These are phyloP conservation scores for Puntigrus tetrazona DNA, from an alignment of 2,113 vertebrate species.

Conservation along the genomic window DNA sequence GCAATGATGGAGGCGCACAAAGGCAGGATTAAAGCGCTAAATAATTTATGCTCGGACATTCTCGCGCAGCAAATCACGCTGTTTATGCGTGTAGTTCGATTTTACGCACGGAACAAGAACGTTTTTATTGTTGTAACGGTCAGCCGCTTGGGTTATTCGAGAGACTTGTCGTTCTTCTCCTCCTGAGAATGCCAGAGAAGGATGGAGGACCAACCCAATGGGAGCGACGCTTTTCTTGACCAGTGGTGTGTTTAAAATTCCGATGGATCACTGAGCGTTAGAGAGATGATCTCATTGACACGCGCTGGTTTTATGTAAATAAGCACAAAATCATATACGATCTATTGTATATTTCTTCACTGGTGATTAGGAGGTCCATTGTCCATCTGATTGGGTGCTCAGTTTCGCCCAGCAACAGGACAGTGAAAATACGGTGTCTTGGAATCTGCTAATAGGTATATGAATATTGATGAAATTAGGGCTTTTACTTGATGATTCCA, in stretches of 20 bases:
- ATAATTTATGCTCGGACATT: conserved; percentile 73
- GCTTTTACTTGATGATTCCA: neutral
- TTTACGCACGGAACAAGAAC: conserved; percentile 5
- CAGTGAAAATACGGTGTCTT: neutral
- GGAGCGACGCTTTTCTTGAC: neutral
- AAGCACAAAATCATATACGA: neutral
- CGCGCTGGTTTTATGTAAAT: neutral
- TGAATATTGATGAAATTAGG: neutral
- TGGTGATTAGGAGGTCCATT: neutral
- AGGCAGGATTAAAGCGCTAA: conserved; percentile 71
- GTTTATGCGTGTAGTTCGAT: neutral
- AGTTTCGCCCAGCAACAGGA: conserved; percentile 53
- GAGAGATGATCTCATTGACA: neutral
- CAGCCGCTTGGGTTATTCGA: neutral
- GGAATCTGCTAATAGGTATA: neutral
- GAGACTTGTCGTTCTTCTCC: neutral
- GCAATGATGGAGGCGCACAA: conserved; percentile 67
- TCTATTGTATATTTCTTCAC: neutral
- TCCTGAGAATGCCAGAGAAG: neutral
- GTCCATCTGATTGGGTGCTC: conserved; percentile 20
- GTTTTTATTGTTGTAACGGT: neutral
- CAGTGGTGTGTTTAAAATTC: conserved; percentile 30
- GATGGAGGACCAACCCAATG: conserved; percentile 26
- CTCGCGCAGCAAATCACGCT: conserved; percentile 61
- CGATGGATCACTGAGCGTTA: conserved; percentile 15